Percentiles rank a stretch among this genome's conserved stretches.
Conservation (phyloP, 2,888 invertebrate species). For the Poecilobothrus nobilitatus region DNA sequence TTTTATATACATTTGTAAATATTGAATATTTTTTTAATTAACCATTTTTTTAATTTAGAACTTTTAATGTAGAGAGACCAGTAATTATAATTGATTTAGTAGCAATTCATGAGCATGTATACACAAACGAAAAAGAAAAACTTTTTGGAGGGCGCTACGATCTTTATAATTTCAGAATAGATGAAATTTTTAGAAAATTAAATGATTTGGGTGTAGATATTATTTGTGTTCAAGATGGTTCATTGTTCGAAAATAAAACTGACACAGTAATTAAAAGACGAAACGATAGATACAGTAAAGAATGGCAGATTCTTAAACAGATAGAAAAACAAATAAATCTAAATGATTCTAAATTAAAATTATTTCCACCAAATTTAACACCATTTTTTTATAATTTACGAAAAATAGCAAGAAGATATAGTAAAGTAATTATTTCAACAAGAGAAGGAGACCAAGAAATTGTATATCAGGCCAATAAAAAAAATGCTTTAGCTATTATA, state of each 20-base stretch:
- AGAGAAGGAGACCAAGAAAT: slow-evolving; percentile 21
- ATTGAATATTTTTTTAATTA: no score
- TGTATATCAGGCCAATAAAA: slow-evolving; percentile 17
- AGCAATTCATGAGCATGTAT: slow-evolving; percentile 4
- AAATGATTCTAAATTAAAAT: no score
- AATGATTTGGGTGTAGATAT: slow-evolving; percentile 14
- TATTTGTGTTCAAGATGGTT: slow-evolving; percentile 17
- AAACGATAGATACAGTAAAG: slow-evolving; percentile 12
- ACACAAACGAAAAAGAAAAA: slow-evolving; percentile 14
- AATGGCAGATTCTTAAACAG: no score
- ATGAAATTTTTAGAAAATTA: background rate
- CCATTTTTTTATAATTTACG: slow-evolving; percentile 12
- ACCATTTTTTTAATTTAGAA: background rate
- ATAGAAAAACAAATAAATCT: no score
- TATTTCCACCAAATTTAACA: background rate
- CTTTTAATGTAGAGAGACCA: background rate
- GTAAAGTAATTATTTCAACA: slow-evolving; percentile 7
- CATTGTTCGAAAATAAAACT: slow-evolving; percentile 12
- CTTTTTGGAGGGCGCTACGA: slow-evolving; percentile 19
- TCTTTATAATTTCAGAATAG: slow-evolving; percentile 8
- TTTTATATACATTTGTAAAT: no score
- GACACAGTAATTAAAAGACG: slow-evolving; percentile 12
- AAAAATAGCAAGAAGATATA: slow-evolving; percentile 10
- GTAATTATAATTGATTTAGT: slow-evolving; percentile 17
- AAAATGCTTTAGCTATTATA: slow-evolving; percentile 19